phyloP scores from a whole-genome alignment of 35 echinoderm and acorn worm genomes.

The Holothuria glaberrima region DNA sequence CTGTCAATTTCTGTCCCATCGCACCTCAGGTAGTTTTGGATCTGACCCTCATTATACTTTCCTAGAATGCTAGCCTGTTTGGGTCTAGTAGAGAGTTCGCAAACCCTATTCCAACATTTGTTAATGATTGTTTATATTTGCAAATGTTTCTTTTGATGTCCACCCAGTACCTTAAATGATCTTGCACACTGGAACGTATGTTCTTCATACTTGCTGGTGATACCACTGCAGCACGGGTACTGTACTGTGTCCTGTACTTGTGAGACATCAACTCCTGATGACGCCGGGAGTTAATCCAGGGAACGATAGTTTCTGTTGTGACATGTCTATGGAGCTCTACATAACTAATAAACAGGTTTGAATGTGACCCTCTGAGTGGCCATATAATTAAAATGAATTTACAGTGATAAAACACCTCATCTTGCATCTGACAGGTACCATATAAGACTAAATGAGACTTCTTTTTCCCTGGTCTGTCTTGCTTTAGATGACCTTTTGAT shows the following conservation, averaged over 20 bases:
- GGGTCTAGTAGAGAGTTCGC: neutral
- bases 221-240: neutral
- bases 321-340: neutral
- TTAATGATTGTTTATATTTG: neutral
- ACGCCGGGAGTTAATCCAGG: neutral
- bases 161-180: neutral
- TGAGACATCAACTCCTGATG: neutral
- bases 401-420: constrained; percentile 10
- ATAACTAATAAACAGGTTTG: constrained; percentile 11
- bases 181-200: neutral
- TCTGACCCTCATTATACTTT: too few species aligned
- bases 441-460: constrained; percentile 18
- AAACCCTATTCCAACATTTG: neutral
- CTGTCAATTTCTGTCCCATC: too few species aligned
- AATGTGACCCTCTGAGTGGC: neutral
- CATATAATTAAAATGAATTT: neutral
- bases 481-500: neutral
- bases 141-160: neutral
- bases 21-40: too few species aligned
- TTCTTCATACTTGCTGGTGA: neutral
- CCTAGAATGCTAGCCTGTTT: too few species aligned
- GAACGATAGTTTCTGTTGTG: neutral
- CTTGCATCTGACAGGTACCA: neutral
- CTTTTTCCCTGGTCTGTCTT: neutral
- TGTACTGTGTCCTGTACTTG: neutral